Conservation (phyloP, 2,797 vertebrate genomes). For the Bufotes viridis region DNA sequence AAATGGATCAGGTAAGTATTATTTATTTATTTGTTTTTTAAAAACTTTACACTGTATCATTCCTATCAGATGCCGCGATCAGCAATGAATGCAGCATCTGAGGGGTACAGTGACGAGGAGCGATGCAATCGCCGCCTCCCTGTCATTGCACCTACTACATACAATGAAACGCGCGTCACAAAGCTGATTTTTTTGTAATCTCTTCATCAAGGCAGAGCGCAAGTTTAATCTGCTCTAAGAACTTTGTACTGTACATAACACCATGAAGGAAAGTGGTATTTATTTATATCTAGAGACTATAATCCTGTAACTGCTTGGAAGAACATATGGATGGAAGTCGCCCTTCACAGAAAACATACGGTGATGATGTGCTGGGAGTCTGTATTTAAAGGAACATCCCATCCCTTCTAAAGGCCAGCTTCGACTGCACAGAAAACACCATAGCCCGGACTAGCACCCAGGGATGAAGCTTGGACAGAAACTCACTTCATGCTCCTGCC, state of each 20-base stretch:
- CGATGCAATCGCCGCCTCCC: no score
- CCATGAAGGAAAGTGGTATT: neutral
- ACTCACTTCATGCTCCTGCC: no score
- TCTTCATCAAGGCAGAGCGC: neutral
- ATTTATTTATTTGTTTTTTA: no score
- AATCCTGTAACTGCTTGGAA: no score
- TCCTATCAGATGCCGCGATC: no score
- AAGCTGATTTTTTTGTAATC: neutral
- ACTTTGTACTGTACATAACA: neutral
- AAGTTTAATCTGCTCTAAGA: conserved; percentile 17
- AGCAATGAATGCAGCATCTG: no score
- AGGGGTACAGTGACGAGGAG: no score
- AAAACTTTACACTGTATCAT: no score
- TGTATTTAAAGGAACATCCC: neutral
- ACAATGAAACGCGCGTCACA: no score
- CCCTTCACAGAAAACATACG: neutral
- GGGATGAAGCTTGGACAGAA: neutral
- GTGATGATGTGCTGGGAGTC: neutral
- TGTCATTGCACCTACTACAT: no score
- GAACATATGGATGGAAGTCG: neutral
- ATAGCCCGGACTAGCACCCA: neutral
- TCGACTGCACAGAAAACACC: neutral
- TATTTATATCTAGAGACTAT: neutral
- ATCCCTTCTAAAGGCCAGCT: neutral
- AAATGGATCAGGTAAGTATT: no score